A percentile compares a stretch with the other conserved stretches of the same genome.
Evolutionary conservation across 2,113 vertebrate species (phyloP).

Genomic region (Eudyptes chrysolophus): DNA sequence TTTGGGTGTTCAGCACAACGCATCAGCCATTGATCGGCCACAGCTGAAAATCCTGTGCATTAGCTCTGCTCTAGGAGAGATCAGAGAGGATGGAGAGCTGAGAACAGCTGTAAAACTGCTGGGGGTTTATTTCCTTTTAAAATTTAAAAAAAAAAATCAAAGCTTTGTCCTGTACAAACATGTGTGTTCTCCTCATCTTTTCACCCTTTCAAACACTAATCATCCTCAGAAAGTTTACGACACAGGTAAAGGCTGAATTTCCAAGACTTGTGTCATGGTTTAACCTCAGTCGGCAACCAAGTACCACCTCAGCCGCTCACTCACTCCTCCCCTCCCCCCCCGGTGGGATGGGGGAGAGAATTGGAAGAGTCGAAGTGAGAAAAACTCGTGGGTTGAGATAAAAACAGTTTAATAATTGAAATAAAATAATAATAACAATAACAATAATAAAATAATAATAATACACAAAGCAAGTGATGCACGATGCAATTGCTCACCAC

Average conservation of each 20-base stretch:
- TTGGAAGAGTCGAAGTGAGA: no score
- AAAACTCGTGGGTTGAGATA: no score
- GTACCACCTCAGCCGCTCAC: no score
- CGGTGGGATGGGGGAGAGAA: no score
- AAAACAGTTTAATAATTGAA: no score
- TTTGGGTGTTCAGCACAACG: background rate
- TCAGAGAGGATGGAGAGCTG: background rate
- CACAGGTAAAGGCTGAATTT: background rate
- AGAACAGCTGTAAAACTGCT: background rate
- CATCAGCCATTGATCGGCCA: accelerated
- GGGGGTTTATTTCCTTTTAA: background rate
- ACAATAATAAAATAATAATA: no score
- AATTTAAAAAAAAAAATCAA: background rate
- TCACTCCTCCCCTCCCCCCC: no score
- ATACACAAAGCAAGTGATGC: no score
- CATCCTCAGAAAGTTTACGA: background rate
- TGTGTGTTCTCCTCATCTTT: background rate
- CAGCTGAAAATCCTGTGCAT: background rate
- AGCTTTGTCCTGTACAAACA: background rate
- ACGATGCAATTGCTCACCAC: no score
- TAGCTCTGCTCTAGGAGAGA: background rate
- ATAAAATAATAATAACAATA: no score
- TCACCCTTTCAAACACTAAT: background rate
- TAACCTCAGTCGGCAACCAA: no score
- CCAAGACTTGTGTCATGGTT: background rate